These are phyloP conservation scores for Amblyjoppa proteus DNA, from an alignment of 2,888 invertebrate species.

Conservation along the genomic window DNA sequence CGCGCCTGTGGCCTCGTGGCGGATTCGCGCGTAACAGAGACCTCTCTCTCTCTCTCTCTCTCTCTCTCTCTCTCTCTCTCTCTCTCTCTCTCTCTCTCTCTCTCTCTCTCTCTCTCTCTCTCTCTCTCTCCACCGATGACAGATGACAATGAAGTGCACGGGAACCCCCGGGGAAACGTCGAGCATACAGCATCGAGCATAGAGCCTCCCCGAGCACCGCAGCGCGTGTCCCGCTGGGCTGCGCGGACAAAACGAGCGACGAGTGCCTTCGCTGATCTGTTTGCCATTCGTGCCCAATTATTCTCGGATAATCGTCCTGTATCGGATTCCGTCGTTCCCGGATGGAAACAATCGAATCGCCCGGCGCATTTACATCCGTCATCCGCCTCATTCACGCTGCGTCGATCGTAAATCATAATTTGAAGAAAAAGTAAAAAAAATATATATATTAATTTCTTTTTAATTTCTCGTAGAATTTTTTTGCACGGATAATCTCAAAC, in stretches of 20 bases:
- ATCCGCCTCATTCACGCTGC: constrained; percentile 62
- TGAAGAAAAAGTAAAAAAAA: neutral
- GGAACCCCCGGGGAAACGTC: constrained; percentile 56
- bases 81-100: neutral
- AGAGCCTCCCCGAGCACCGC: constrained; percentile 45
- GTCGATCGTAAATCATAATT: constrained; percentile 20
- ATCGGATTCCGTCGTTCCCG: constrained; percentile 68
- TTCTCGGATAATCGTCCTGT: constrained; percentile 84
- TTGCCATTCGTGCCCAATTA: constrained; percentile 84
- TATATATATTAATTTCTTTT: neutral
- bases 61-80: neutral
- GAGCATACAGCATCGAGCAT: constrained; percentile 31
- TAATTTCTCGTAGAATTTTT: too few relatives aligned
- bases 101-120: too few relatives aligned
- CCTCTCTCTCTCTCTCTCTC: neutral
- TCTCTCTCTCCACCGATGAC: constrained; percentile 78
- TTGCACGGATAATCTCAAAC: too few relatives aligned
- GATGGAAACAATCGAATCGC: constrained; percentile 76
- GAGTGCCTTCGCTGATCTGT: constrained; percentile 79
- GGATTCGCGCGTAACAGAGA: constrained; percentile 39
- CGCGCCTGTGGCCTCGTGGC: constrained; percentile 20
- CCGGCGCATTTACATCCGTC: constrained; percentile 61
- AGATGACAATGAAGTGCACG: constrained; percentile 83
- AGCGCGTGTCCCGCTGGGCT: constrained; percentile 55
- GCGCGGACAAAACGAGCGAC: constrained; percentile 60